Evolutionary conservation across 2,888 invertebrate genomes (phyloP), one percentile per base, ranked within the genome.

Genomic region (Acheta domesticus): DNA sequence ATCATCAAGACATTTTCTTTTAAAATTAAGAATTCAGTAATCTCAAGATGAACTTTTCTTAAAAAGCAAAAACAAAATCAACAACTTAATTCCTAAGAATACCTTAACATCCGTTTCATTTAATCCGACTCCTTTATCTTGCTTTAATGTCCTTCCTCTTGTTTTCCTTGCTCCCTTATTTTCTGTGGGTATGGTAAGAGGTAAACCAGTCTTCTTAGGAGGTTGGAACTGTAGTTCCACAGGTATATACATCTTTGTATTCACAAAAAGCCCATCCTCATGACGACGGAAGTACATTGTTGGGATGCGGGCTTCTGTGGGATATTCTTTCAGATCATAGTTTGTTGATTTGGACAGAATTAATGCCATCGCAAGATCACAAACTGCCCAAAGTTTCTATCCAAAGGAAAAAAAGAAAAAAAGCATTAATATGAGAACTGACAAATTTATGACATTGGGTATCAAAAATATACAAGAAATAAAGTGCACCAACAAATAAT

Each of bases 381-480:
- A 98, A 79, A 96, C 92, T 49, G 98, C 95, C 94, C 98, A 99
- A 86, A 99, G 88, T 94, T 97, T 98, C 96, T 98, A 87, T 36
- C 36, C 36, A 36, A 36, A 36, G 5, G 36, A 8, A 8, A 36
- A 36, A 5, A 36, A 8, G 5, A 36, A 36, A 5, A 36, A 0
- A 87, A 83, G 79, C 84, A 80, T 82, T 80, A 83, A 82, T 49
- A 78, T 78, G 80, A 81, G 79, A 82, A 50, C 48, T 36, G 49
- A 77, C 36, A 36, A 36, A 36, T 8, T 36, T 36, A 36, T 8
- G 36, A 36, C 36, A 8, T 36, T 36, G 11, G 11, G 11, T 36
- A 36, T 36, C 36, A 36, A 36, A 36, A 8, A 36, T 8, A 36
- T 1, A 36, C 36, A 36, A 0, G 5, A 36, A 8, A 36, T 5